Base-by-base conservation (phyloP, 2,113 vertebrate species). In the Albula goreensis region DNA sequence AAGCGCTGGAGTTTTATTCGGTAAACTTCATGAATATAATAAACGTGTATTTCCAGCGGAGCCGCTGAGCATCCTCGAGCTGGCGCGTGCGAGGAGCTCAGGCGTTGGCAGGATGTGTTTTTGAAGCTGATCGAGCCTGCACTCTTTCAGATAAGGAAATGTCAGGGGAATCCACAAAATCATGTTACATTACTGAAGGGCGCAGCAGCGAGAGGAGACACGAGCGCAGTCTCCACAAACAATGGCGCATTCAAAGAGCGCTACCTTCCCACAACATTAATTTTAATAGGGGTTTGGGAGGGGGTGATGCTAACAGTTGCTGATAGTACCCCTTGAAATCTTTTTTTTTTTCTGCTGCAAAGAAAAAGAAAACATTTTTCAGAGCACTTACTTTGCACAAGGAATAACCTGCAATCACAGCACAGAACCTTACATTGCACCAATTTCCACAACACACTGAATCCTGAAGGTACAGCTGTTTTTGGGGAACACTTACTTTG, bases 91-190 rank as follows among this genome's bases (percentile, higher is more conserved):
- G 22, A 81, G 63, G 13, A 50, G 52, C 66, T 56, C 51, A 3
- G 31, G 25, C 52, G 8, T 74, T 57, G 81, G 22, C 53, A 82
- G 17, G 1, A 48, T 22, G 31, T 53, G 52, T 19, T 57, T 86
- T 52, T 77, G 31, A 83, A 57, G 85, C 10, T 70, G 41, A 66
- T 51, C 50, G 60, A 63, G 82, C 66, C 78, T 86, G 85, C 79
- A n/a, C 63, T 80, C 86, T 88, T 86, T 86, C 86, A 88, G 88
- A 88, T 89, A 89, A 86, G 50, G 83, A 70, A 86, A 86, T 86
- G 82, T 86, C 78, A 81, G 81, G 82, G 79, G 85, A 86, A 80
- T 85, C 85, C 82, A 49, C n/a, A 81, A 88, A 85, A 88, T 88
- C 88, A 86, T n/a, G 22, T 52, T 78, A 81, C 52, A 77, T 86